These are phyloP conservation scores for Limanda limanda DNA, from an alignment of 2,113 vertebrate genomes.

Conservation along the genomic window DNA sequence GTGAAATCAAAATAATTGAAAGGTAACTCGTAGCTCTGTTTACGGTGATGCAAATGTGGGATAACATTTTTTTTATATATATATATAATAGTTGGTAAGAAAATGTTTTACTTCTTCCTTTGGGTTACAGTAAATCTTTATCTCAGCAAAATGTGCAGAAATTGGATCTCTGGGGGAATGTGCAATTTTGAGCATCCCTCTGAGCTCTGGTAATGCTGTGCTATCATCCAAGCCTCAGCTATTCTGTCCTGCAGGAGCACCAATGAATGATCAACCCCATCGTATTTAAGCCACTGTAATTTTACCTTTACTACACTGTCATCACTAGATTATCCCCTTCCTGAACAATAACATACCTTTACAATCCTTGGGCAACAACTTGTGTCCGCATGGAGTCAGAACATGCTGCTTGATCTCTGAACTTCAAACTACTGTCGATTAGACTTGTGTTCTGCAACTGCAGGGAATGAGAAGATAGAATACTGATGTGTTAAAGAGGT, in stretches of 20 bases:
- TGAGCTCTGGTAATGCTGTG: conserved; percentile 59
- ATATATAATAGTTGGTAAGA: conserved; percentile 6
- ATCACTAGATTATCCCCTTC: conserved; percentile 72
- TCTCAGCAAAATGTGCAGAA: conserved; percentile 59
- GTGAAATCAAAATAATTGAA: too few relatives aligned
- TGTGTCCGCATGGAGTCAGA: conserved; percentile 60
- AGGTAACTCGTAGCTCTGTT: too few relatives aligned
- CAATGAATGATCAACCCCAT: conserved; percentile 68
- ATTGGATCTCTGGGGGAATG: conserved; percentile 40
- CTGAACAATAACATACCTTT: conserved; percentile 54
- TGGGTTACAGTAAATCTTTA: conserved; percentile 18
- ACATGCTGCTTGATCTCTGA: conserved; percentile 66
- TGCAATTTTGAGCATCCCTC: conserved; percentile 45
- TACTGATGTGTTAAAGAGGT: background rate
- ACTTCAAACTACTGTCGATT: conserved; percentile 40
- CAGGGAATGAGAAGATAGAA: conserved; percentile 9
- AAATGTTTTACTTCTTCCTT: background rate
- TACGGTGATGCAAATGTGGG: background rate
- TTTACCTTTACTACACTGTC: conserved; percentile 60
- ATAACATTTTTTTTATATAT: too few relatives aligned
- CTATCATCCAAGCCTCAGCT: conserved; percentile 67
- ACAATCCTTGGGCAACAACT: conserved; percentile 45
- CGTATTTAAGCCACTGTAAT: conserved; percentile 73
- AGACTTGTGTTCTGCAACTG: background rate
- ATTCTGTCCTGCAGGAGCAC: conserved; percentile 62